Evolutionary conservation across 2,797 vertebrate species (phyloP).

Genomic region (Vultur gryphus): DNA sequence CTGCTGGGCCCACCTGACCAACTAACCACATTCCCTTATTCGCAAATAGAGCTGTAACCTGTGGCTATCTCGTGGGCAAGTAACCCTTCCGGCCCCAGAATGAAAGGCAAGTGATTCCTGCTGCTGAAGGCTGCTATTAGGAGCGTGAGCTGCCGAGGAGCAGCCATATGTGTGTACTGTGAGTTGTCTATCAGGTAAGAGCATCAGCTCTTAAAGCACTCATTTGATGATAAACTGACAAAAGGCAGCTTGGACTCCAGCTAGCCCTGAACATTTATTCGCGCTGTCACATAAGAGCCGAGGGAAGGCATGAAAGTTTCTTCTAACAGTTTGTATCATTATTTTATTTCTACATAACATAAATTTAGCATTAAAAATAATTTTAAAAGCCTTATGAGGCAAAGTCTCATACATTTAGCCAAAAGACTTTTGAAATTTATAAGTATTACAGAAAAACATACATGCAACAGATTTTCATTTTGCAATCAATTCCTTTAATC

Average conservation of each 20-base stretch:
- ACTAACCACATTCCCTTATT: background rate
- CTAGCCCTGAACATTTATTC: background rate
- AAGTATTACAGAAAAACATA: background rate
- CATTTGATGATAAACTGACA: background rate
- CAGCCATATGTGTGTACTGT: rapidly evolving
- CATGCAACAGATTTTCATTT: background rate
- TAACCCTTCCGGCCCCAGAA: background rate
- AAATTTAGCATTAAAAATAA: background rate
- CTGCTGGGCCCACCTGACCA: conserved; percentile 53
- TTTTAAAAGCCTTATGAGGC: background rate
- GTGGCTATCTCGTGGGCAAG: rapidly evolving
- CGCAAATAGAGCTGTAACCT: background rate
- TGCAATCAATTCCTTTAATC: background rate
- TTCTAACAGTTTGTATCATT: background rate
- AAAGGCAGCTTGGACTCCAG: background rate
- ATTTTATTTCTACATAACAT: background rate
- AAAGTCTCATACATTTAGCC: background rate
- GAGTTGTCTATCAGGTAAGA: rapidly evolving
- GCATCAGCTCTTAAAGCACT: background rate
- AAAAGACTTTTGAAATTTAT: background rate
- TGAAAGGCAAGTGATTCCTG: rapidly evolving
- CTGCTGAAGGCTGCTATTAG: background rate
- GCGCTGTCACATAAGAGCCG: rapidly evolving
- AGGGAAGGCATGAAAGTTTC: background rate
- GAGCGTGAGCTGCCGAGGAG: rapidly evolving